Evolutionary conservation across 2,113 vertebrate genomes (phyloP).

Genomic region (Heterotis niloticus): DNA sequence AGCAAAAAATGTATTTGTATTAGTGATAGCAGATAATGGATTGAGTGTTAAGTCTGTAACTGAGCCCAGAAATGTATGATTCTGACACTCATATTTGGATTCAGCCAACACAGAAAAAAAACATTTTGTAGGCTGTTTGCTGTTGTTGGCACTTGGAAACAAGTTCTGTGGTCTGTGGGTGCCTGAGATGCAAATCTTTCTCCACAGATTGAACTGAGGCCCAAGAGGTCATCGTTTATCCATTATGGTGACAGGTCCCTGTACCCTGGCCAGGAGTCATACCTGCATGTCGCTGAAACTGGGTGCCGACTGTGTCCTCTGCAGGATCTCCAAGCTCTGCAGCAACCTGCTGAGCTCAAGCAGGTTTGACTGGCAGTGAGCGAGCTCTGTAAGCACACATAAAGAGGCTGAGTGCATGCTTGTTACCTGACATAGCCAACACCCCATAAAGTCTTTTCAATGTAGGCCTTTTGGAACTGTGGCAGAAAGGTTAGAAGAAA

Average conservation of each 20-base stretch:
- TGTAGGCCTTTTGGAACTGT: not conserved
- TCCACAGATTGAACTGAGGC: not conserved
- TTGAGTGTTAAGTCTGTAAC: not conserved
- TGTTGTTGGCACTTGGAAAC: not conserved
- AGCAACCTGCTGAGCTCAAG: slow-evolving; percentile 91
- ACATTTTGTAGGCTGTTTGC: not conserved
- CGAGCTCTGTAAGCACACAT: slow-evolving; percentile 75
- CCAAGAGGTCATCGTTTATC: not conserved
- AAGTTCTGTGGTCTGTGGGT: not conserved
- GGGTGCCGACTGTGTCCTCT: slow-evolving; percentile 95
- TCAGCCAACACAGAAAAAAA: not conserved
- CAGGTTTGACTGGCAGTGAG: slow-evolving; percentile 90
- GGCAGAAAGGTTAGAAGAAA: no score
- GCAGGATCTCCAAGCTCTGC: slow-evolving; percentile 95
- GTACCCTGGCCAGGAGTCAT: slow-evolving; percentile 25
- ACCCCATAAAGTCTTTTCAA: not conserved
- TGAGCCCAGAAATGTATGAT: not conserved
- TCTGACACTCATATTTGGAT: not conserved
- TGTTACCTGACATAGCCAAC: not conserved
- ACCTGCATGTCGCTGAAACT: slow-evolving; percentile 95
- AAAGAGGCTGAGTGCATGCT: not conserved
- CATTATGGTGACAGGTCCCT: slow-evolving; percentile 9
- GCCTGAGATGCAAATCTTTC: slow-evolving; percentile 2
- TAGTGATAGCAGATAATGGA: not conserved
- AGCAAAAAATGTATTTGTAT: not conserved